These are phyloP conservation scores for Theropithecus gelada DNA, from an alignment of 2,113 vertebrate genomes.

Conservation along the genomic window DNA sequence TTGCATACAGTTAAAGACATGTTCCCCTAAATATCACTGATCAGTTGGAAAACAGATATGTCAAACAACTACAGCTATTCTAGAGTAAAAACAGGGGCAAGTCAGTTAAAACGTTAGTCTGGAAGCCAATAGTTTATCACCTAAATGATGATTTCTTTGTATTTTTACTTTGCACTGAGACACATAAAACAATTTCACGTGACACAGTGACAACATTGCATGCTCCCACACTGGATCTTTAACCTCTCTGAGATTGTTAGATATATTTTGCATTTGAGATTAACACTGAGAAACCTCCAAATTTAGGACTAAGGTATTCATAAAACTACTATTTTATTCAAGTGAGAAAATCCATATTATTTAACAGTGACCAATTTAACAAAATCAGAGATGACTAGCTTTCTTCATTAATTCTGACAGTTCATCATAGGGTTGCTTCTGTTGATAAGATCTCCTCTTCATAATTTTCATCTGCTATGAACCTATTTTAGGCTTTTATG, in stretches of 20 bases:
- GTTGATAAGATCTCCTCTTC: neutral
- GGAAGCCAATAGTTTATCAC: conserved; percentile 81
- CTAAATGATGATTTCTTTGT: conserved; percentile 83
- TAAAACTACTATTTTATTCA: conserved; percentile 64
- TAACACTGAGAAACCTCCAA: conserved; percentile 74
- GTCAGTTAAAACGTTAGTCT: conserved; percentile 83
- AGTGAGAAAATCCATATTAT: neutral
- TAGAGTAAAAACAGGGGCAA: conserved; percentile 83
- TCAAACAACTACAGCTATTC: conserved; percentile 77
- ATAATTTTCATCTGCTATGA: conserved; percentile 14
- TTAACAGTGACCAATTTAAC: neutral
- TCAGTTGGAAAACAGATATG: conserved; percentile 74
- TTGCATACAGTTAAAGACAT: conserved; percentile 73
- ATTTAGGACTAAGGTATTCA: conserved; percentile 73
- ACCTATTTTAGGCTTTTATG: neutral
- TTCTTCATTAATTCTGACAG: conserved; percentile 19
- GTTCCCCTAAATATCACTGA: conserved; percentile 66
- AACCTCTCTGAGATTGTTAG: conserved; percentile 76
- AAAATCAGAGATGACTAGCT: conserved; percentile 18
- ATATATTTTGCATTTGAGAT: conserved; percentile 81
- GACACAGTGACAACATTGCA: conserved; percentile 79
- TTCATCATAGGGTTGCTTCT: neutral
- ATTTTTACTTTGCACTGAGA: conserved; percentile 81
- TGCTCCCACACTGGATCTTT: conserved; percentile 70
- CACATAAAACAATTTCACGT: conserved; percentile 81